Evolutionary conservation across 2,888 invertebrate species (phyloP).

Genomic region (Anthrax anthrax): DNA sequence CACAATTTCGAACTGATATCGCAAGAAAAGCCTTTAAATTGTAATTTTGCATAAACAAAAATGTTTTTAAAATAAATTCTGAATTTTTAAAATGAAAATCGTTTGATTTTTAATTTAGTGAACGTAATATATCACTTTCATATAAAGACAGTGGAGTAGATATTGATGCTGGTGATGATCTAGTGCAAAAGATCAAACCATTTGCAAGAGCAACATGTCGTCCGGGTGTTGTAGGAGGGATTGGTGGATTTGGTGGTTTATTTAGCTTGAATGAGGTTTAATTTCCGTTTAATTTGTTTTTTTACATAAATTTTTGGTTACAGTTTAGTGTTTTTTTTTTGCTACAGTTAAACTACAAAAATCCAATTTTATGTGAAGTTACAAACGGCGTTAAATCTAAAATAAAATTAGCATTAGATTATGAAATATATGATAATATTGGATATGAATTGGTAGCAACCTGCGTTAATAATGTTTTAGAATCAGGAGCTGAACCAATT

Average conservation of each 20-base stretch:
- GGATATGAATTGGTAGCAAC: conserved; percentile 95
- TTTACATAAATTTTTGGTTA: too few relatives aligned
- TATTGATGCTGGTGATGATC: conserved; percentile 77
- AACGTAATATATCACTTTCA: conserved; percentile 38
- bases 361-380: conserved; percentile 82
- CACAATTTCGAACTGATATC: conserved; percentile 80
- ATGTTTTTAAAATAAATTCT: not conserved
- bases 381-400: conserved; percentile 97
- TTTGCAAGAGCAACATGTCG: conserved; percentile 64
- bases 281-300: too few relatives aligned
- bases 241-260: conserved; percentile 89
- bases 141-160: conserved; percentile 89
- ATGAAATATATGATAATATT: conserved; percentile 63
- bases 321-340: not conserved
- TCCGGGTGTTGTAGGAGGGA: conserved; percentile 60
- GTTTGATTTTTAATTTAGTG: conserved; percentile 7
- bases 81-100: conserved; percentile 2
- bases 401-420: conserved; percentile 74
- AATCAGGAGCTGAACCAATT: conserved; percentile 89
- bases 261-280: conserved; percentile 62
- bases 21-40: conserved; percentile 72
- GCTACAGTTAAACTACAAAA: conserved; percentile 38
- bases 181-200: conserved; percentile 74
- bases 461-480: conserved; percentile 94
- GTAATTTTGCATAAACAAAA: conserved; percentile 36